These are phyloP conservation scores for Phenacoccus solenopsis DNA, from an alignment of 1,140 invertebrate genomes.

Conservation along the genomic window DNA sequence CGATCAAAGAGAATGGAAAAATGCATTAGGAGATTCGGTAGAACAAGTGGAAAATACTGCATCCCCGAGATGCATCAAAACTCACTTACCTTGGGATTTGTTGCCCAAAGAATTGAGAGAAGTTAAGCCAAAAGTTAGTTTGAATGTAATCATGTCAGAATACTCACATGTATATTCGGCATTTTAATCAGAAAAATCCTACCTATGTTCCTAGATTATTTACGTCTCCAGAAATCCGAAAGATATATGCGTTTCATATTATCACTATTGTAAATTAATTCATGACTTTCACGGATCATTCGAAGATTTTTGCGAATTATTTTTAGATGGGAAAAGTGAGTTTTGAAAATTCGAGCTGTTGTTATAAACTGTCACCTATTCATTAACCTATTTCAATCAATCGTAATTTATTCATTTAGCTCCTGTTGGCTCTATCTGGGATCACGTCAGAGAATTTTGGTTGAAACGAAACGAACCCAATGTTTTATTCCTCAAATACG, in stretches of 20 bases:
- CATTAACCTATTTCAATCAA: too few species aligned
- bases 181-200: too few species aligned
- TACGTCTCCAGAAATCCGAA: conserved; percentile 88
- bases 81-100: conserved; percentile 63
- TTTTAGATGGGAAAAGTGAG: conserved; percentile 49
- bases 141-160: too few species aligned
- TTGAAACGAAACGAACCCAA: conserved; percentile 34
- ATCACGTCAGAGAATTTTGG: conserved; percentile 34
- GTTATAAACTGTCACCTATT: background rate
- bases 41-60: conserved; percentile 50
- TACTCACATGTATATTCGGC: too few species aligned
- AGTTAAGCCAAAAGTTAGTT: conserved; percentile 56
- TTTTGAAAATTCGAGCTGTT: background rate
- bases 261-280: conserved; percentile 64
- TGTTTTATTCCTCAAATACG: conserved; percentile 39
- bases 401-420: background rate
- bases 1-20: conserved; percentile 35
- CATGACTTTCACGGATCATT: conserved; percentile 57
- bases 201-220: conserved; percentile 72
- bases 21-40: conserved; percentile 44
- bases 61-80: conserved; percentile 60
- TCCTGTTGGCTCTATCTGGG: conserved; percentile 31
- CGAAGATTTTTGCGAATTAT: conserved; percentile 67
- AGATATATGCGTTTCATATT: conserved; percentile 84
- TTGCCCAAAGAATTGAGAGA: conserved; percentile 50